These are phyloP conservation scores for Corynorhinus townsendii DNA, from an alignment of 2,113 vertebrate species.

Conservation along the genomic window DNA sequence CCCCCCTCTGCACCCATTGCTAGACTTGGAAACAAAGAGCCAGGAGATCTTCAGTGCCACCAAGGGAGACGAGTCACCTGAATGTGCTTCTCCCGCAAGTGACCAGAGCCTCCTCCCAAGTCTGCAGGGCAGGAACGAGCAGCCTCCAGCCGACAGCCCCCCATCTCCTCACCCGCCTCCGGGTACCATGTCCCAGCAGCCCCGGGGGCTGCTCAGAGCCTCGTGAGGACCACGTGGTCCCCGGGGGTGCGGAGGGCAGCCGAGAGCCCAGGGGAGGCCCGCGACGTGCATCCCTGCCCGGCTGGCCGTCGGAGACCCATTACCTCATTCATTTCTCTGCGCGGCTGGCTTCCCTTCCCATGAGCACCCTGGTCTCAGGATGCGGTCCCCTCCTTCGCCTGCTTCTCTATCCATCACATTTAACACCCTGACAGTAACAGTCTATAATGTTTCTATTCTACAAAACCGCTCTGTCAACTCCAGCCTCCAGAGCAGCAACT, in stretches of 20 bases:
- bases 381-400: conserved; percentile 89
- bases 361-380: conserved; percentile 89
- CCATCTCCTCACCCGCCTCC: neutral
- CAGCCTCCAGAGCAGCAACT: conserved; percentile 93
- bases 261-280: conserved; percentile 80
- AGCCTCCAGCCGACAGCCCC: fast-evolving
- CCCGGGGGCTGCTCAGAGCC: neutral
- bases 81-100: neutral
- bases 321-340: conserved; percentile 95
- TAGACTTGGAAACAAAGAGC: neutral
- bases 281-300: conserved; percentile 87
- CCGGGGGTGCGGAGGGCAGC: neutral
- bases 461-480: conserved; percentile 99
- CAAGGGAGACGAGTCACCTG: neutral
- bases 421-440: conserved; percentile 99
- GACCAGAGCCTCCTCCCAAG: too few relatives aligned
- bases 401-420: conserved; percentile 99
- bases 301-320: conserved; percentile 90
- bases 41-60: neutral
- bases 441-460: conserved; percentile 99
- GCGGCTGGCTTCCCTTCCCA: conserved; percentile 93
- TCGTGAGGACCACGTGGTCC: neutral
- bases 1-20: neutral
- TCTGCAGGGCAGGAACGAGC: too few relatives aligned
- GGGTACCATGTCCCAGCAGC: neutral